Evolutionary conservation across 1,140 invertebrate species (phyloP), one percentile per base, ranked within the genome.

Genomic region (Zaprionus tsacasi): DNA sequence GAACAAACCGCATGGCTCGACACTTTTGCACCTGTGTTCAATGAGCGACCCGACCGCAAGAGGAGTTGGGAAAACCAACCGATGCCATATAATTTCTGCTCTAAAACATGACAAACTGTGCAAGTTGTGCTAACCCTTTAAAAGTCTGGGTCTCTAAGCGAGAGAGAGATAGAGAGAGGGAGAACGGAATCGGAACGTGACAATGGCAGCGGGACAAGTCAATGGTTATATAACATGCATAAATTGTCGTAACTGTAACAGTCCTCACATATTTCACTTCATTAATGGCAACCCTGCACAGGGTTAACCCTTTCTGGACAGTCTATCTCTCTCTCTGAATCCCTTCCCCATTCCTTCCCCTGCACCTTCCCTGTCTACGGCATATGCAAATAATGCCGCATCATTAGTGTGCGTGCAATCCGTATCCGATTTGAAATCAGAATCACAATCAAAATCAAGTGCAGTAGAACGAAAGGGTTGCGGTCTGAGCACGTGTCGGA

Each of bases 381-480:
- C 83, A 88, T 88, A 88, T 88, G 83, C 83, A 88, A 88, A 83
- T 88, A 89, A 83, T 88, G 85, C 71, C 77, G 63, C 83, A 83
- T 88, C 83, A 88, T 88, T 88, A 88, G 83, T 83, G 81, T 67
- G 66, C 68, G 45, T 59, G 60, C 38, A 52, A 59, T 71, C 57
- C 6, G 36, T 58, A 71, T 64, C 60, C 10, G 21, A 58, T 64
- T 48, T 35, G 6, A 27, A 52, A 50, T 56, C 40, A n/a, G 10
- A 56, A 65, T 54, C 67, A 33, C 17, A 65, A 57, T 27, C 35
- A 56, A 61, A 27, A 60, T 50, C 71, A 69, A 70, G 71, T 70
- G 56, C 59, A 71, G 21, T 17, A 8, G 3, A 38, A 52, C 35
- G 66, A 80, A 87, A 78, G 82, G 83, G 83, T 87, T 87, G 83